Base-by-base conservation (phyloP, 2,797 vertebrate genomes). In the Enteromius treurensis region DNA sequence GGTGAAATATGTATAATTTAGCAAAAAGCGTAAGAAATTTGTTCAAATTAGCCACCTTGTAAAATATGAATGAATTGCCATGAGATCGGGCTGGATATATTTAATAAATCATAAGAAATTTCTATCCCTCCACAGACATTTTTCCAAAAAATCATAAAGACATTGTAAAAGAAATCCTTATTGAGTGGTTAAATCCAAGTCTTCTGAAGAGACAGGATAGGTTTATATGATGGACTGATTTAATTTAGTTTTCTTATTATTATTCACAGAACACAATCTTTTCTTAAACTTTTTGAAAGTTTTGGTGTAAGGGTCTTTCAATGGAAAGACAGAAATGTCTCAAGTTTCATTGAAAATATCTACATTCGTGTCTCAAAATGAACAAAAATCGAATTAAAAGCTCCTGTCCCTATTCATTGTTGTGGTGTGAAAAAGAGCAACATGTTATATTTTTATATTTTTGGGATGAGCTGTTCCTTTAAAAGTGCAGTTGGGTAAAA, bases 141-240 rank as follows among this genome's bases (percentile, higher is more conserved):
- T 64, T 17, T 62, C 1, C 6, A 29, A 15, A 29, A 62, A 3
- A 1, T 32, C 14, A 64, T 32, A 8, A 64, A 64, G 60, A 64
- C 60, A 3, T 64, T 64, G 14, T 29, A 32, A 64, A 64, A 15
- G 26, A 64, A 32, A 64, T 64, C 60, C 6, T 7, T 29, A 64
- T 32, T 32, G 60, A 65, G 29, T 34, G 29, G 26, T 64, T 64
- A 64, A 64, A 64, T 64, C 14, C 60, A 32, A 64, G 26, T 64
- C 15, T 64, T 34, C 29, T 32, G 29, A 64, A 64, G 60, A 17
- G 29, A 32, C 62, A 4, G 32, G 26, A 29, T 32, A 15, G 7
- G 29, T 65, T 65, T 65, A 19, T 65, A 65, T 65, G 62, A 65
- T 65, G 62, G 29, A 65, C 62, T 32, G 62, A 14, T 34, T 65